Evolutionary conservation across 2,797 vertebrate species (phyloP).

Genomic region (Pangasius mekongensis): DNA sequence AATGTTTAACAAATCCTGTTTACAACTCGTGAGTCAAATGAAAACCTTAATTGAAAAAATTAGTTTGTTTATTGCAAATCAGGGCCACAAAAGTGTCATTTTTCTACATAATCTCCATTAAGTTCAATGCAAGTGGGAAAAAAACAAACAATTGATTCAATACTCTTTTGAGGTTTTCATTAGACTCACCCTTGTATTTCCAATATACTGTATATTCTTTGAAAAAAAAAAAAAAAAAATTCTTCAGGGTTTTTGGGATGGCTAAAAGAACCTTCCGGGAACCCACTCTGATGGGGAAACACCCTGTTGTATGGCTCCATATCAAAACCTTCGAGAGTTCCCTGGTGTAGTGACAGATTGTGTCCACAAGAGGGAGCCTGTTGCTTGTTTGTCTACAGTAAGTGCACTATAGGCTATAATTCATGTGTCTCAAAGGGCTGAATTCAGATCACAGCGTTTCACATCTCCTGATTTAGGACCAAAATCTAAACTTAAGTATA

Average conservation of each 20-base stretch:
- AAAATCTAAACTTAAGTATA: neutral
- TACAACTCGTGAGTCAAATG: neutral
- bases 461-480: neutral
- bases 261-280: neutral
- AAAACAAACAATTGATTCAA: neutral
- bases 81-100: neutral
- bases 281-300: neutral
- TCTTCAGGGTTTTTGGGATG: neutral
- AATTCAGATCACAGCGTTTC: neutral
- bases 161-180: neutral
- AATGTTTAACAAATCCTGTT: neutral
- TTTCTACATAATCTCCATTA: neutral
- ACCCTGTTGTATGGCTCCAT: too few relatives aligned
- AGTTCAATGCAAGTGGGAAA: neutral
- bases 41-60: neutral
- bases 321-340: too few relatives aligned
- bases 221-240: neutral
- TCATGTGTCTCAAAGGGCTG: neutral
- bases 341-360: neutral
- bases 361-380: constrained; percentile 10
- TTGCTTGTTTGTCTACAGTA: neutral
- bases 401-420: neutral
- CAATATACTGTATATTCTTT: neutral
- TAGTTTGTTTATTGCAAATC: neutral
- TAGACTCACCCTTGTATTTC: neutral